Evolutionary conservation across 2,797 vertebrate species (phyloP).

Genomic region (Acrossocheilus wenchowensis): DNA sequence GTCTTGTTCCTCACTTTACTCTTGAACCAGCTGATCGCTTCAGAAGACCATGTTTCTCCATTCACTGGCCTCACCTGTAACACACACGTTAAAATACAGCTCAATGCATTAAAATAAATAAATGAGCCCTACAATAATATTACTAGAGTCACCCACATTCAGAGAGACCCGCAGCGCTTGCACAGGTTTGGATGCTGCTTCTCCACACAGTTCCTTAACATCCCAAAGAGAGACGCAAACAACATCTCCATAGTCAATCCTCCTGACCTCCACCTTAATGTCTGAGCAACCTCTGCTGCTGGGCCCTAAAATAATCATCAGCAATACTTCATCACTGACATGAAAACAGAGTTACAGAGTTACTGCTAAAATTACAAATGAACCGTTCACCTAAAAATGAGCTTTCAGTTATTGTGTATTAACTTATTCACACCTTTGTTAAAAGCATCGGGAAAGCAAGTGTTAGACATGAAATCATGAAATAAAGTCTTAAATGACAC

Average conservation of each 20-base stretch:
- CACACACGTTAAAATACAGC: not conserved
- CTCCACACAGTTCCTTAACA: conserved; percentile 66
- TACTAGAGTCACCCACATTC: conserved; percentile 67
- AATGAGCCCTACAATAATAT: not conserved
- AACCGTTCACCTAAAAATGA: too few relatives aligned
- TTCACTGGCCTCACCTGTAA: conserved; percentile 75
- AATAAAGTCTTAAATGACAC: too few relatives aligned
- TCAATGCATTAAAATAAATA: not conserved
- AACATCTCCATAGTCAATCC: too few relatives aligned
- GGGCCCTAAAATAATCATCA: too few relatives aligned
- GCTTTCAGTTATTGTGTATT: not conserved
- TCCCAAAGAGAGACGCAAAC: too few relatives aligned
- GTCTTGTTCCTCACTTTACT: conserved; percentile 72
- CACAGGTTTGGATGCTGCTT: conserved; percentile 67
- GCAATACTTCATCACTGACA: too few relatives aligned
- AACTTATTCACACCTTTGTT: not conserved
- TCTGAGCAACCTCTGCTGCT: too few relatives aligned
- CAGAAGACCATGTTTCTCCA: conserved; percentile 72
- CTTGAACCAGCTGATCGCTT: conserved; percentile 77
- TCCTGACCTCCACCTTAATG: too few relatives aligned
- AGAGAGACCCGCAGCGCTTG: conserved; percentile 77
- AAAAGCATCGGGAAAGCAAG: not conserved
- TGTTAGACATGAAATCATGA: not conserved
- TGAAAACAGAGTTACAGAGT: too few relatives aligned
- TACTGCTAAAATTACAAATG: too few relatives aligned